Percentiles rank a stretch among this genome's conserved stretches.
Evolutionary conservation across 2,888 invertebrate genomes (phyloP).

Genomic region (Scrobipalpa costella): DNA sequence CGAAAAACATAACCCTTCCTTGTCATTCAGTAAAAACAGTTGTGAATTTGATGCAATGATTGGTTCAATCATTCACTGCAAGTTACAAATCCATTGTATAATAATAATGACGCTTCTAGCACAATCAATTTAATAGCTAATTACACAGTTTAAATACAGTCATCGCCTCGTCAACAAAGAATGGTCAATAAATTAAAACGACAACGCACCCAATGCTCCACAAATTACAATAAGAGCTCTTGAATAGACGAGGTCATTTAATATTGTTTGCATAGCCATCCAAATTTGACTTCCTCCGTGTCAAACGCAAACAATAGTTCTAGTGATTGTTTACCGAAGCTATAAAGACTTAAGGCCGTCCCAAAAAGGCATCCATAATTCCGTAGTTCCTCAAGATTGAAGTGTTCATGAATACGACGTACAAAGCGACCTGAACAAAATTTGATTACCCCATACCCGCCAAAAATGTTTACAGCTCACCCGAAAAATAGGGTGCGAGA

Average conservation of each 20-base stretch:
- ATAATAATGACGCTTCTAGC: no score
- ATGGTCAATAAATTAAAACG: background rate
- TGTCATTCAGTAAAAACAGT: no score
- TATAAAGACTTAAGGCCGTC: background rate
- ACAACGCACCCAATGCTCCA: background rate
- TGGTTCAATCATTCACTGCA: no score
- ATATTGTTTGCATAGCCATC: constrained; percentile 5
- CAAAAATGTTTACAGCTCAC: constrained; percentile 27
- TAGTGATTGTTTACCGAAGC: background rate
- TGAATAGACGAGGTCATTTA: constrained; percentile 5
- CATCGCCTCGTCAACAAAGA: background rate
- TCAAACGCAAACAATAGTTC: background rate
- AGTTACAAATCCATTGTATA: no score
- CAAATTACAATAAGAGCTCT: background rate
- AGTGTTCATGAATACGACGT: constrained; percentile 17
- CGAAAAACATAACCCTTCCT: no score
- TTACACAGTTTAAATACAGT: constrained; percentile 1
- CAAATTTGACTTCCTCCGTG: background rate
- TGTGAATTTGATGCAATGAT: no score
- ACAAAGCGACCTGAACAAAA: constrained; percentile 12
- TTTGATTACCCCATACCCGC: constrained; percentile 18
- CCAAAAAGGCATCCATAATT: constrained; percentile 2
- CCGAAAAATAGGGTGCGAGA: constrained; percentile 26
- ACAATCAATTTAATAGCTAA: background rate
- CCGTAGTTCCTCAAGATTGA: constrained; percentile 8